Conservation (phyloP, 2,113 vertebrate species). For the Andinoacara biseriatus region DNA sequence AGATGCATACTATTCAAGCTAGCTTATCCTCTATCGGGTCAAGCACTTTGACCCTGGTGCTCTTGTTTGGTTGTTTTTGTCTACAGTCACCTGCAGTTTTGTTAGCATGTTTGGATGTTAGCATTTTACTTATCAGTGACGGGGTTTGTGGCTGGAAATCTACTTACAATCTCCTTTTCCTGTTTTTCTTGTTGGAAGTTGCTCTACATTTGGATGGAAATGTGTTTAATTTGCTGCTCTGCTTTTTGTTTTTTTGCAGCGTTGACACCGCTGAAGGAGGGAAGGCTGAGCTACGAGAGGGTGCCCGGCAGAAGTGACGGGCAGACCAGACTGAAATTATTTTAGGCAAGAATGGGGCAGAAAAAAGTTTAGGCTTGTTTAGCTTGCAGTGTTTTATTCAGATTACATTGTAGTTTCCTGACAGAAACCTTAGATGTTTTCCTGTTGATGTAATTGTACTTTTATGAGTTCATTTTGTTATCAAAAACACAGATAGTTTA, state of each 20-base stretch:
- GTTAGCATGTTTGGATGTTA: too few relatives aligned
- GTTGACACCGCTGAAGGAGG: constrained; percentile 74
- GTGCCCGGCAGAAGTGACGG: constrained; percentile 90
- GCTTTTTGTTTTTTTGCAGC: constrained; percentile 38
- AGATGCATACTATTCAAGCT: too few relatives aligned
- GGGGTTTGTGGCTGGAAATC: background rate
- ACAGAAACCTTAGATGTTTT: too few relatives aligned
- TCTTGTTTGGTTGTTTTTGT: too few relatives aligned
- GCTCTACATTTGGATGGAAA: fast-evolving
- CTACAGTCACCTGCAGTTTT: background rate
- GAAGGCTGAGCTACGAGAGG: constrained; percentile 85
- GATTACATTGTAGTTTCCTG: background rate
- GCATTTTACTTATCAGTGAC: too few relatives aligned
- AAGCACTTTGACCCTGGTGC: too few relatives aligned
- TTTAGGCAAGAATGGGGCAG: constrained; percentile 59
- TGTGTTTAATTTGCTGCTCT: background rate
- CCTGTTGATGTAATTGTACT: background rate
- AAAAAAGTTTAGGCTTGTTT: background rate
- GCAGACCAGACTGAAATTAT: constrained; percentile 91
- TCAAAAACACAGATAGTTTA: background rate
- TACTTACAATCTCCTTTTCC: background rate
- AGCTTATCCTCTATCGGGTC: too few relatives aligned
- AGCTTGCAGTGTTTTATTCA: background rate
- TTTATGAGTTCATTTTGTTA: background rate
- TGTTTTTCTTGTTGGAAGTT: background rate